phyloP scores from a whole-genome alignment of 2,797 vertebrate genomes.

The Siniperca obscura region DNA sequence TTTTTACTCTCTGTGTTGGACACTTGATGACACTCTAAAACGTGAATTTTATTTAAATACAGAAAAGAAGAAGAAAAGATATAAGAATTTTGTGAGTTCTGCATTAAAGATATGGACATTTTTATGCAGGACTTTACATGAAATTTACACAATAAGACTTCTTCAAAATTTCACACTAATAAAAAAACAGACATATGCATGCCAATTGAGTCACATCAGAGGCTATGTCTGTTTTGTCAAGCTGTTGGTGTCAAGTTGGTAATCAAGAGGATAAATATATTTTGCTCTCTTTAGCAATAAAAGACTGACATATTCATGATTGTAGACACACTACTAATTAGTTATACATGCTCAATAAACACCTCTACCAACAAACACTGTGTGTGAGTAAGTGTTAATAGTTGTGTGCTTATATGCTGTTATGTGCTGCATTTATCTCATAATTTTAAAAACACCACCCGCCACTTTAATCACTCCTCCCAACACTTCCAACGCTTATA shows the following conservation, averaged over 20 bases:
- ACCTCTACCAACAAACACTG: constrained; percentile 27
- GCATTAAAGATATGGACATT: background rate
- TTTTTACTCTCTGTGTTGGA: background rate
- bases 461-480: constrained; percentile 72
- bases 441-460: constrained; percentile 57
- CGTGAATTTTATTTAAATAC: background rate
- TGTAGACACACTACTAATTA: constrained; percentile 56
- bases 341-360: constrained; percentile 58
- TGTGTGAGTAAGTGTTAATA: constrained; percentile 39
- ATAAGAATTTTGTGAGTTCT: background rate
- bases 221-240: constrained; percentile 5
- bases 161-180: background rate
- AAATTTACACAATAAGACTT: background rate
- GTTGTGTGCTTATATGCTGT: constrained; percentile 45
- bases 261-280: constrained; percentile 8
- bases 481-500: constrained; percentile 36
- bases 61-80: background rate
- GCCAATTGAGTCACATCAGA: constrained; percentile 2
- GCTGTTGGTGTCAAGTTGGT: constrained; percentile 8
- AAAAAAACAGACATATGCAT: background rate
- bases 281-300: constrained; percentile 36
- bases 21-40: background rate
- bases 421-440: constrained; percentile 50
- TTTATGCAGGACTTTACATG: background rate
- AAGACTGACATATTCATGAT: constrained; percentile 34